Percentiles rank a stretch among this genome's conserved stretches.
Evolutionary conservation across 2,888 invertebrate species (phyloP).

Genomic region (Drosophila silvestris): DNA sequence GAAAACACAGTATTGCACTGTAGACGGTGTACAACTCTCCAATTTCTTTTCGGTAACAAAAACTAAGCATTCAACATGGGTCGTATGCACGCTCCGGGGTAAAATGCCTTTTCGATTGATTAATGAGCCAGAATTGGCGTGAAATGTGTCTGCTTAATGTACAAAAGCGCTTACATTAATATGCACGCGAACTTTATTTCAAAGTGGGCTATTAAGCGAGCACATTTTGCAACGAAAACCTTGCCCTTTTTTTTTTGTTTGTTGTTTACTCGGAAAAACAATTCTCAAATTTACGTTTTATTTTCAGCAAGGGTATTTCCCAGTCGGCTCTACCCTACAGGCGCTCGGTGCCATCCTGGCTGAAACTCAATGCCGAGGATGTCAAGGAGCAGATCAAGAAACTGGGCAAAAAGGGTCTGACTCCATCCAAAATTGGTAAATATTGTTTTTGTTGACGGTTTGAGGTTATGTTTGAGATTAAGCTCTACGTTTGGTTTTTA

Average conservation of each 20-base stretch:
- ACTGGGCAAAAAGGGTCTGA: constrained; percentile 98
- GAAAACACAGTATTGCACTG: not conserved
- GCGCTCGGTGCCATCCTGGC: constrained; percentile 99
- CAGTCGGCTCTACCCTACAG: constrained; percentile 99
- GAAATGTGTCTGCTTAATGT: constrained; percentile 37
- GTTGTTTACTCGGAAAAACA: not conserved
- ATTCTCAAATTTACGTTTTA: constrained; percentile 69
- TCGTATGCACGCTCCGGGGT: constrained; percentile 99
- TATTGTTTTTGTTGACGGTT: constrained; percentile 24
- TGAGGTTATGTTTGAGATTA: constrained; percentile 51
- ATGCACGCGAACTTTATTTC: not conserved
- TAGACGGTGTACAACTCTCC: constrained; percentile 59
- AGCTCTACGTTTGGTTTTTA: constrained; percentile 21
- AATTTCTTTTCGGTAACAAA: constrained; percentile 85
- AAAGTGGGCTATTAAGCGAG: constrained; percentile 27
- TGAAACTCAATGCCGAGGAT: constrained; percentile 98
- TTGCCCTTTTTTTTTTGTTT: constrained; percentile 4
- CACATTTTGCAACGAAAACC: constrained; percentile 58
- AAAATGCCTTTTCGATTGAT: constrained; percentile 79
- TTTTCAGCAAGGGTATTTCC: constrained; percentile 99
- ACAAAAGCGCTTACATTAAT: not conserved
- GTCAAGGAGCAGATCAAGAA: constrained; percentile 99
- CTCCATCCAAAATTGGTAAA: constrained; percentile 99
- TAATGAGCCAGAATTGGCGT: constrained; percentile 22
- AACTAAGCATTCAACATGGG: constrained; percentile 93